Evolutionary conservation across 2,113 vertebrate species (phyloP).

Genomic region (Mystacornis crossleyi): DNA sequence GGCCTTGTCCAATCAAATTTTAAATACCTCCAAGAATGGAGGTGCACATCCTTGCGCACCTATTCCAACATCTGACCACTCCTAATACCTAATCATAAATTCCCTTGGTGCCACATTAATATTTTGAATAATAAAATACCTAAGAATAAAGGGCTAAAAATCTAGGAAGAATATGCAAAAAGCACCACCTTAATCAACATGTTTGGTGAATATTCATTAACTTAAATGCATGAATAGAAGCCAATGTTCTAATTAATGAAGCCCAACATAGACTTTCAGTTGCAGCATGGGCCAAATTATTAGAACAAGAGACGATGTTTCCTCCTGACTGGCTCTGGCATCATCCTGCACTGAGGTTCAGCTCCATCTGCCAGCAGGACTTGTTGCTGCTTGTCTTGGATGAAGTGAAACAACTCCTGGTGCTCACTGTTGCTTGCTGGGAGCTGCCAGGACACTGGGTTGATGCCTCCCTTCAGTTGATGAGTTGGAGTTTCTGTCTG

Average conservation of each 20-base stretch:
- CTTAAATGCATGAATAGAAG: slow-evolving; percentile 1
- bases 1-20: not conserved
- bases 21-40: not conserved
- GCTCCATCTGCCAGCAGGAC: not conserved
- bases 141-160: slow-evolving; percentile 4
- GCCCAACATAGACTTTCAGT: not conserved
- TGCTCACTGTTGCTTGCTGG: not conserved
- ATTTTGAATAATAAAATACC: slow-evolving; percentile 3
- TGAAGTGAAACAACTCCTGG: not conserved
- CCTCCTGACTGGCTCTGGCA: not conserved
- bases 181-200: slow-evolving; percentile 14
- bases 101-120: not conserved
- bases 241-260: not conserved
- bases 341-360: not conserved
- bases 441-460: not conserved
- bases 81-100: not conserved
- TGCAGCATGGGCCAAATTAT: not conserved
- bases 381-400: not conserved
- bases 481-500: not conserved
- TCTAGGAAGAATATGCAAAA: slow-evolving; percentile 1
- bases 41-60: not conserved
- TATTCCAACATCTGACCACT: not conserved
- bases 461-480: not conserved
- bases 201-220: slow-evolving; percentile 47
- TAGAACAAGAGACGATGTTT: not conserved